phyloP scores from a whole-genome alignment of 2,797 vertebrate species.

The Sebastes itinus region DNA sequence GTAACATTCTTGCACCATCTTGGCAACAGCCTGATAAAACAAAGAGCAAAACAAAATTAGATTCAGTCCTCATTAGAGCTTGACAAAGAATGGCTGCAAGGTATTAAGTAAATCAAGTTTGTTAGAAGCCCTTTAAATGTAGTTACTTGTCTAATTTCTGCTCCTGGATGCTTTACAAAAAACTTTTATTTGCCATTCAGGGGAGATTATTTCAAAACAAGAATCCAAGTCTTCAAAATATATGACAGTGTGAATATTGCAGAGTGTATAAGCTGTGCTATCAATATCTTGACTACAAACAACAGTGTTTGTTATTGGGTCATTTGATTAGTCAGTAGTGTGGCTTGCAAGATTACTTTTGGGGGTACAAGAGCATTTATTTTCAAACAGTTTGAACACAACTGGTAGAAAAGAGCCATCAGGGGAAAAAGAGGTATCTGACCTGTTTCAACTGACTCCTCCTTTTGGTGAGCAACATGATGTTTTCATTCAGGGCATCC shows the following conservation, averaged over 20 bases:
- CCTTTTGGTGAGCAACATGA: constrained; percentile 95
- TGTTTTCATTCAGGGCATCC: constrained; percentile 97
- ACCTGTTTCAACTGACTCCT: constrained; percentile 98
- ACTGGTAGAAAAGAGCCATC: neutral
- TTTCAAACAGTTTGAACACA: neutral
- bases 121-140: neutral
- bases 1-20: constrained; percentile 99
- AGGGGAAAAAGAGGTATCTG: neutral
- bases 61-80: neutral
- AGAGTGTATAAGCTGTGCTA: neutral
- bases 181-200: neutral
- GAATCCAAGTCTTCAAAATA: neutral
- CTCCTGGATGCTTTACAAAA: neutral
- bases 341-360: neutral
- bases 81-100: neutral
- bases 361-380: neutral
- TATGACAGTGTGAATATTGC: neutral
- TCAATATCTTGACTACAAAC: neutral
- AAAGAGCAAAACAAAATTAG: constrained; percentile 5
- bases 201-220: neutral
- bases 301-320: neutral
- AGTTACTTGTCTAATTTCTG: neutral
- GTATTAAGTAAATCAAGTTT: neutral
- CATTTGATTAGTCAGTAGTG: neutral
- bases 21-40: constrained; percentile 91